Base-by-base conservation (phyloP, 1,140 invertebrate genomes). In the Meloidogyne chitwoodi region DNA sequence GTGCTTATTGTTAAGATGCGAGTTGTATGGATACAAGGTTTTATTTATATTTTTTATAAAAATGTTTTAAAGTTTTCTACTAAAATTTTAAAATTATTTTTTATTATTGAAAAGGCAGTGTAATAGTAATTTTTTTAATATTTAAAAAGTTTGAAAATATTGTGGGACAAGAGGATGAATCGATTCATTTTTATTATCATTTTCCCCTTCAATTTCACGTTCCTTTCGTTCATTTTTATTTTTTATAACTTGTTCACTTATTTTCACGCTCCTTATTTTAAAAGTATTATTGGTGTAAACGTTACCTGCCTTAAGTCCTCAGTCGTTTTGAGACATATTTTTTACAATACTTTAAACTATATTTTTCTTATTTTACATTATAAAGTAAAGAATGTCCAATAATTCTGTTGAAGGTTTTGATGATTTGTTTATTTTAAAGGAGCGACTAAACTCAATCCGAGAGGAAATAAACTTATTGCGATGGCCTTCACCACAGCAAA, bases 401-500 rank as follows among this genome's bases (percentile, higher is more conserved):
- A n/a, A 5, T 6, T 56, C 48, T n/a, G 19, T 56, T n/a, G n/a
- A 56, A n/a, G 48, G 48, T 4, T 8, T 56, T n/a, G 48, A 56
- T 56, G 48, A 56, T 56, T n/a, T 56, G 48, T 56, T 56, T n/a
- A n/a, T n/a, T 56, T n/a, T 56, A 22, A 56, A 22, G 19, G 48
- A 56, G 5, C 4, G 6, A 56, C 19, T 56, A 56, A 56, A 56
- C 19, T n/a, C 48, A n/a, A 56, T 56, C 19, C 48, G 48, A 4
- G 48, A 56, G 5, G 48, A 56, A 56, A 56, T 56, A 56, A 56
- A 56, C n/a, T 56, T 56, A 6, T 5, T 56, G 3, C 48, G 48
- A 56, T 56, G 69, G 16, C 29, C 26, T 11, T 26, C 29, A 48
- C 26, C 16, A 29, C 19, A 19, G 2, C 61, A 78, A 66, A 82